phyloP scores from a whole-genome alignment of 2,888 invertebrate species.

The Eilema caniola region DNA sequence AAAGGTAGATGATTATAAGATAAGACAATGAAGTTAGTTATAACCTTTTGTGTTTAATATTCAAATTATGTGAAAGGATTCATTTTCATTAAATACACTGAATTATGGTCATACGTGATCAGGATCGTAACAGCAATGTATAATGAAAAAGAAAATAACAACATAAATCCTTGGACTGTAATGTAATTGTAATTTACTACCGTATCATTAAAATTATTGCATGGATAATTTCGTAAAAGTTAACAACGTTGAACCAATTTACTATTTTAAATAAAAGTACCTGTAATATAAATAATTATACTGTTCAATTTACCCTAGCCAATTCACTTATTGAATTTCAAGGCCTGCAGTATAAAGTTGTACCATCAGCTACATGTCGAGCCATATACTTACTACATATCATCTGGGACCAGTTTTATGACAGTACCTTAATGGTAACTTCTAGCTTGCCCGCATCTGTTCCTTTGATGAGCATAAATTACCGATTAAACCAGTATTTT shows the following conservation, averaged over 20 bases:
- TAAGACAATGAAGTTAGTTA: constrained; percentile 1
- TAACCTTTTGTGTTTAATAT: constrained; percentile 1
- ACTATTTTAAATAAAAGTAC: background rate
- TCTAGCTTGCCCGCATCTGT: constrained; percentile 66
- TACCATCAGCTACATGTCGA: constrained; percentile 19
- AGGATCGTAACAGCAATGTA: background rate
- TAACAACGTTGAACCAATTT: background rate
- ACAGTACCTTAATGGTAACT: constrained; percentile 68
- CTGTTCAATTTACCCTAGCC: background rate
- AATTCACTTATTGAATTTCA: constrained; percentile 14
- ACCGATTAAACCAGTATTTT: constrained; percentile 61
- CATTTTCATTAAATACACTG: background rate
- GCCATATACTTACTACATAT: constrained; percentile 59
- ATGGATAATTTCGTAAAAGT: background rate
- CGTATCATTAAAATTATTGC: background rate
- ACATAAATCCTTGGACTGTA: background rate
- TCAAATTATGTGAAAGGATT: background rate
- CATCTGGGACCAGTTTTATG: constrained; percentile 71
- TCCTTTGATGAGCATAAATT: constrained; percentile 70
- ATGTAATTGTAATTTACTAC: background rate
- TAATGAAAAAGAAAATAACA: background rate
- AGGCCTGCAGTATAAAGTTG: constrained; percentile 17
- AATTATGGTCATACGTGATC: background rate
- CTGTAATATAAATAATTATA: background rate
- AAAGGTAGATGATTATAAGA: background rate